A percentile compares a stretch with the other conserved stretches of the same genome.
phyloP scores from a whole-genome alignment of 2,113 vertebrate genomes.

The Saguinus midas region DNA sequence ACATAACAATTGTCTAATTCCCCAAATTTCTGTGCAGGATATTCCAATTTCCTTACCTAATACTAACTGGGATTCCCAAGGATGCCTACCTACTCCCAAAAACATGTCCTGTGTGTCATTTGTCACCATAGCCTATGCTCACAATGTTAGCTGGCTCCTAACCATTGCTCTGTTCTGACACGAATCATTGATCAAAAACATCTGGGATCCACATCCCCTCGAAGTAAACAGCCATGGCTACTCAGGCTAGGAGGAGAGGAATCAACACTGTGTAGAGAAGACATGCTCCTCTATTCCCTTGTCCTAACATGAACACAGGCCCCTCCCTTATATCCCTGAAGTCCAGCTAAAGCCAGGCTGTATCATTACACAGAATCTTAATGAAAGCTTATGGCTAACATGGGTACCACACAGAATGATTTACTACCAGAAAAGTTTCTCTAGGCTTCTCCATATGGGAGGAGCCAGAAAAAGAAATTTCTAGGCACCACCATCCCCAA shows the following conservation, averaged over 20 bases:
- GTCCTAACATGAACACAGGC: fast-evolving
- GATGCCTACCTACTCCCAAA: neutral
- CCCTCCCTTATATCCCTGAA: neutral
- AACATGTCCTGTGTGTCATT: neutral
- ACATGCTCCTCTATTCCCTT: neutral
- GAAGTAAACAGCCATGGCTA: neutral
- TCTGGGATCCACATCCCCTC: neutral
- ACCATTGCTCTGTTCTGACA: neutral
- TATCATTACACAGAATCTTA: neutral
- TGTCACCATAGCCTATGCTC: neutral
- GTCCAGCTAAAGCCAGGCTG: neutral
- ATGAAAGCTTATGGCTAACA: neutral
- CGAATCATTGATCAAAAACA: neutral
- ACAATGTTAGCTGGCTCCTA: neutral
- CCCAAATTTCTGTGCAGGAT: neutral
- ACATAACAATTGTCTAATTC: neutral
- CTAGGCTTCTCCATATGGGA: neutral
- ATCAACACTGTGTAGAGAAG: neutral
- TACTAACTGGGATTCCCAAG: neutral
- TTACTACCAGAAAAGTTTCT: neutral
- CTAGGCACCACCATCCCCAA: neutral
- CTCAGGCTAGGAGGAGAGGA: neutral
- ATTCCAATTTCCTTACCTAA: neutral
- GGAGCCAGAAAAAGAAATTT: neutral
- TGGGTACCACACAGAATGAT: neutral